A percentile compares a stretch with the other conserved stretches of the same genome.
phyloP scores from a whole-genome alignment of 2,888 invertebrate genomes.

The Tipula vernalis region DNA sequence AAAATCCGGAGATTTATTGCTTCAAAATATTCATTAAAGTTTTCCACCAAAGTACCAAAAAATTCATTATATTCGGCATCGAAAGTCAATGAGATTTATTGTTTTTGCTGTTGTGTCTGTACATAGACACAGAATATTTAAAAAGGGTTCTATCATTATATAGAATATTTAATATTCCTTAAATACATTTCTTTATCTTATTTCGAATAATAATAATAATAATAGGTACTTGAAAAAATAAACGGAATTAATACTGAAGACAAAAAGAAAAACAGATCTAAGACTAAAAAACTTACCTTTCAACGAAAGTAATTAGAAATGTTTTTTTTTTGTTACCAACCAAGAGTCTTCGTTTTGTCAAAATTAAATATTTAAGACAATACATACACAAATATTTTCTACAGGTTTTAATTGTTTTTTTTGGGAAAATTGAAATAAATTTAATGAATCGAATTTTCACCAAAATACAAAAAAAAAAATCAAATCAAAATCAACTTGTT shows the following conservation, averaged over 20 bases:
- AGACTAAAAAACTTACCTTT: not conserved
- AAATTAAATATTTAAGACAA: not conserved
- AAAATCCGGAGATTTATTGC: not conserved
- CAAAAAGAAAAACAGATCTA: not conserved
- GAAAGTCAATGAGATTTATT: slow-evolving; percentile 4
- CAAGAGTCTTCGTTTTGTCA: not conserved
- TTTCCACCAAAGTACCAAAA: not conserved
- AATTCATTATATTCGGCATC: not conserved
- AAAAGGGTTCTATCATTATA: not conserved
- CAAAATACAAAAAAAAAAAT: not conserved
- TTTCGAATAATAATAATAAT: not conserved
- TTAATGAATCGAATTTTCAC: not conserved
- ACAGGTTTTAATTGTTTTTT: not conserved
- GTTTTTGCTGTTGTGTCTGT: not conserved
- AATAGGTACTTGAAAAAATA: not conserved
- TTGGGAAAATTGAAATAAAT: not conserved
- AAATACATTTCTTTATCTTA: not conserved
- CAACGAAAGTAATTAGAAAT: not conserved
- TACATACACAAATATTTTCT: not conserved
- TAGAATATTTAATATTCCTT: not conserved
- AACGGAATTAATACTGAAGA: not conserved
- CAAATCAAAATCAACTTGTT: not conserved
- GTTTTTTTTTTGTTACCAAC: not conserved
- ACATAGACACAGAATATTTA: not conserved
- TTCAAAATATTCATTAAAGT: not conserved